These are phyloP conservation scores for Sander vitreus DNA, from an alignment of 2,113 vertebrate genomes.

Conservation along the genomic window DNA sequence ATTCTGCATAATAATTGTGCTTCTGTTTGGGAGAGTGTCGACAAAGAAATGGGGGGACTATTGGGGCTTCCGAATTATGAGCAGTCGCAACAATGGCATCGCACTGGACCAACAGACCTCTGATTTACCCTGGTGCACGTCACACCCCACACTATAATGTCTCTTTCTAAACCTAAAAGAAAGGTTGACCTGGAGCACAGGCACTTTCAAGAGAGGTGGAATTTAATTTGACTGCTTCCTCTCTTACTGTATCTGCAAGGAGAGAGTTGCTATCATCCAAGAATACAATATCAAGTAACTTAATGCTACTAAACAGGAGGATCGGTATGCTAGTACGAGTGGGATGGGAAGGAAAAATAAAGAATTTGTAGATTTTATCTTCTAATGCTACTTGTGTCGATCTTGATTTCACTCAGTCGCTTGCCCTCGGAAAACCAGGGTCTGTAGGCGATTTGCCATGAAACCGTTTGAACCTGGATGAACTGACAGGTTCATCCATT, in stretches of 20 bases:
- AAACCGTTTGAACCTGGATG: background rate
- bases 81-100: too few relatives aligned
- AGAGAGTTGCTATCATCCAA: background rate
- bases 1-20: too few relatives aligned
- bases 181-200: background rate
- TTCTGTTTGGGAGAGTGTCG: too few relatives aligned
- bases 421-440: background rate
- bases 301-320: background rate
- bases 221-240: background rate
- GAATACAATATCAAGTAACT: background rate
- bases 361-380: too few relatives aligned
- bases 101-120: background rate
- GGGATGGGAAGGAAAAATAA: too few relatives aligned
- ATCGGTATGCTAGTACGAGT: background rate
- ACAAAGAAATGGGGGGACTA: too few relatives aligned
- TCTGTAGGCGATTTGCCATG: background rate
- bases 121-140: background rate
- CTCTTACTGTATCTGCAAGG: background rate
- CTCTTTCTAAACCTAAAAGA: background rate
- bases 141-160: background rate
- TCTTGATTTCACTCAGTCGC: background rate
- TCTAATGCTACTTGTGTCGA: background rate
- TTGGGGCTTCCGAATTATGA: too few relatives aligned
- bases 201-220: background rate
- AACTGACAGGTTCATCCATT: background rate